phyloP scores from a whole-genome alignment of 2,888 invertebrate species.

The Leptinotarsa tumamoca region DNA sequence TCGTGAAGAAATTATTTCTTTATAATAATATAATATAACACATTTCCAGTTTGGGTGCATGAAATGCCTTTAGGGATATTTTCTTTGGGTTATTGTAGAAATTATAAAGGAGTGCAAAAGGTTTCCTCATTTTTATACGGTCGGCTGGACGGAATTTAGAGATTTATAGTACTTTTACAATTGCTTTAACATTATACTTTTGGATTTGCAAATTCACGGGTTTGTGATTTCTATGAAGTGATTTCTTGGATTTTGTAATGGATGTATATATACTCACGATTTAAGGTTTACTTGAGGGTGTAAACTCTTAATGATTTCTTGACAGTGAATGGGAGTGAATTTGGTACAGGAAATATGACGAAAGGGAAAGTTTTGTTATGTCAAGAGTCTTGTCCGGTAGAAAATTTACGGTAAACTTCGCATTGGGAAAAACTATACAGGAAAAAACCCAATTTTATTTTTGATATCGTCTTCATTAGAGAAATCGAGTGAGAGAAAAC shows the following conservation, averaged over 20 bases:
- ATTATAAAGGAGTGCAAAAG: constrained; percentile 47
- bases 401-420: neutral
- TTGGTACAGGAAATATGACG: neutral
- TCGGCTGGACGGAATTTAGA: constrained; percentile 47
- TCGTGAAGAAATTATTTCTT: constrained; percentile 68
- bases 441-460: too few relatives aligned
- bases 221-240: constrained; percentile 51
- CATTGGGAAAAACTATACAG: too few relatives aligned
- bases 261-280: constrained; percentile 51
- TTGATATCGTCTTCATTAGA: too few relatives aligned
- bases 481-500: too few relatives aligned
- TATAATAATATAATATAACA: constrained; percentile 67
- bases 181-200: constrained; percentile 48
- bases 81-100: constrained; percentile 43
- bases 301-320: constrained; percentile 49
- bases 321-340: constrained; percentile 16
- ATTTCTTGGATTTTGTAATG: constrained; percentile 47
- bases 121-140: constrained; percentile 43
- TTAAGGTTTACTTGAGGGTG: constrained; percentile 56
- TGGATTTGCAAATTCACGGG: constrained; percentile 56
- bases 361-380: neutral
- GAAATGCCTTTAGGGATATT: constrained; percentile 52
- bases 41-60: constrained; percentile 55
- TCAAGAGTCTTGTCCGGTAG: neutral
- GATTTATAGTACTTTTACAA: constrained; percentile 54